Percentiles rank a stretch among this genome's conserved stretches.
These are phyloP conservation scores for Drosophila sordidula DNA, from an alignment of 2,888 invertebrate genomes.

Conservation along the genomic window DNA sequence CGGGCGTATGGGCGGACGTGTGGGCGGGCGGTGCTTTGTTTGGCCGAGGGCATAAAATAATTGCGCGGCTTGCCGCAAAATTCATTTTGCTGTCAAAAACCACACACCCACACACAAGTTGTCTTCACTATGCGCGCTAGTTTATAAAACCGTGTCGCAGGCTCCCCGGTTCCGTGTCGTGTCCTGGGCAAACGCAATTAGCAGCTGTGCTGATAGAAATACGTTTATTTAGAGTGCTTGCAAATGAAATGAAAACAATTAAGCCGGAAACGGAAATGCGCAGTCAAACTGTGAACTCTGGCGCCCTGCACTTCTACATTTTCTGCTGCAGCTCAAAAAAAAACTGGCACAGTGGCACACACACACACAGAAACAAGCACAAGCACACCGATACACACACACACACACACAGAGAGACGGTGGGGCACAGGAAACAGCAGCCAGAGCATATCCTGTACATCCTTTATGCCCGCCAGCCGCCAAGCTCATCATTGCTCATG, in stretches of 20 bases:
- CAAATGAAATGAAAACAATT: conserved; percentile 69
- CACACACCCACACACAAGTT: conserved; percentile 24
- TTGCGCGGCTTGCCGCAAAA: conserved; percentile 77
- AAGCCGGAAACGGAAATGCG: conserved; percentile 58
- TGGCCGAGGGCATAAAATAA: conserved; percentile 77
- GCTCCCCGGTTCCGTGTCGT: conserved; percentile 4
- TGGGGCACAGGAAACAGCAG: conserved; percentile 5
- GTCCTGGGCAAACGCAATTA: conserved; percentile 55
- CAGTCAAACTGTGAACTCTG: conserved; percentile 30
- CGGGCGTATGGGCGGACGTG: conserved; percentile 1
- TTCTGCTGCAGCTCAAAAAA: conserved; percentile 26
- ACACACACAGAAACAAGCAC: conserved; percentile 25
- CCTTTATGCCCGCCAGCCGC: conserved; percentile 6
- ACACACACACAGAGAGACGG: conserved; percentile 4
- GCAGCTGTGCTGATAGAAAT: conserved; percentile 44
- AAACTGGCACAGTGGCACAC: conserved; percentile 41
- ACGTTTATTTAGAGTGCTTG: conserved; percentile 57
- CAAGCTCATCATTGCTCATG: conserved; percentile 31
- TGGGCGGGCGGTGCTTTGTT: conserved; percentile 51
- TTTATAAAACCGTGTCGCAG: conserved; percentile 25
- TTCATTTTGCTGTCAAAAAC: conserved; percentile 69
- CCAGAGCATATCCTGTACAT: conserved; percentile 25
- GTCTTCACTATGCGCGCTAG: conserved; percentile 9
- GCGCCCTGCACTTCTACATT: too few relatives aligned
- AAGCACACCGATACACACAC: conserved; percentile 5